These are phyloP conservation scores for Bagarius yarrelli DNA, from an alignment of 2,113 vertebrate species.

Conservation along the genomic window DNA sequence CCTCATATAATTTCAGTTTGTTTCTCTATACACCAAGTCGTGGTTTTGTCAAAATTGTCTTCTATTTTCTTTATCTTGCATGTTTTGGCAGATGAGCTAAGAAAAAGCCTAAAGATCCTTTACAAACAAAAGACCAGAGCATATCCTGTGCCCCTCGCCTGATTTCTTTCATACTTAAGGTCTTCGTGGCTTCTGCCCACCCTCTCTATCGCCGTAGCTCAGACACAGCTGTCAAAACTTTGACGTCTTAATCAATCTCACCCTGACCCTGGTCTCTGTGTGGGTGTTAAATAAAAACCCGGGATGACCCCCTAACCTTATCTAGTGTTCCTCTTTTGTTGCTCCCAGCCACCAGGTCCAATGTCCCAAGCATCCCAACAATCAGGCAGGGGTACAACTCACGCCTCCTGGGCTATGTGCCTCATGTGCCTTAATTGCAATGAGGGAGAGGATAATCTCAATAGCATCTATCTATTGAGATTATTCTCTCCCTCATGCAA, in stretches of 20 bases:
- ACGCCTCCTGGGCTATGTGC: conserved; percentile 62
- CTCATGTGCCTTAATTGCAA: conserved; percentile 61
- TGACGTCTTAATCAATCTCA: conserved; percentile 75
- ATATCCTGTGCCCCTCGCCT: conserved; percentile 50
- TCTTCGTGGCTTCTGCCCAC: conserved; percentile 58
- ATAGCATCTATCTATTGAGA: conserved; percentile 35
- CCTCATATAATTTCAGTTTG: not conserved
- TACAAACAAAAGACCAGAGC: conserved; percentile 37
- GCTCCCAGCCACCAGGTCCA: conserved; percentile 61
- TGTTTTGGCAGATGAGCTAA: conserved; percentile 40
- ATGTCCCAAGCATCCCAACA: conserved; percentile 58
- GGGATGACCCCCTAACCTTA: conserved; percentile 61
- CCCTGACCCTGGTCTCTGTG: conserved; percentile 68
- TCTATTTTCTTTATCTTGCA: conserved; percentile 21
- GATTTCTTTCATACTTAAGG: conserved; percentile 59
- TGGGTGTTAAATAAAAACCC: conserved; percentile 33
- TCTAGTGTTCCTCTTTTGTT: conserved; percentile 63
- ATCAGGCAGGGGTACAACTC: conserved; percentile 65
- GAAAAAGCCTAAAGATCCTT: conserved; percentile 20
- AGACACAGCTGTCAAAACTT: conserved; percentile 76
- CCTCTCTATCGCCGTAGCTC: conserved; percentile 54
- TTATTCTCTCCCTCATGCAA: conserved; percentile 11
- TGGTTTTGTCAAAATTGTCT: conserved; percentile 26
- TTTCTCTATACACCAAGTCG: not conserved
- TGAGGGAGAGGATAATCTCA: not conserved